phyloP scores from a whole-genome alignment of 2,113 vertebrate genomes.

The Brachypodius melanocephalos region DNA sequence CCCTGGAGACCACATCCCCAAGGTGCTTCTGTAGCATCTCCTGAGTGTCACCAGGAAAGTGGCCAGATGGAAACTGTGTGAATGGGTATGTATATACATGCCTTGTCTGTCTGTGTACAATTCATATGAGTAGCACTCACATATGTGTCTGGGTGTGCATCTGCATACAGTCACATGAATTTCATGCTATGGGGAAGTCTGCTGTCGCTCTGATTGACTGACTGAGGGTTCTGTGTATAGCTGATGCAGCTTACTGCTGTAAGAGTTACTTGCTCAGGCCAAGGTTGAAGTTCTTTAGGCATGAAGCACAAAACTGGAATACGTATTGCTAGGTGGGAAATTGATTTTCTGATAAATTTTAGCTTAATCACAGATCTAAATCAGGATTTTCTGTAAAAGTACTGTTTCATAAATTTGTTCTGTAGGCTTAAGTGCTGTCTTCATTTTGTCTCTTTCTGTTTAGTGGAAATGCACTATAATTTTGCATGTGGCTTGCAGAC shows the following conservation, averaged over 20 bases:
- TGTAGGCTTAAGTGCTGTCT: neutral
- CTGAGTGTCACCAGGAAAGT: rapidly evolving
- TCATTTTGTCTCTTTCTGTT: neutral
- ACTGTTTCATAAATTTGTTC: neutral
- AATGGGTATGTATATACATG: rapidly evolving
- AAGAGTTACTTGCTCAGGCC: neutral
- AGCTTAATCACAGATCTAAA: neutral
- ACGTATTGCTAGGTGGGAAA: neutral
- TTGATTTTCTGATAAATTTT: neutral
- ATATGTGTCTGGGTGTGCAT: no score
- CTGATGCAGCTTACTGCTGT: neutral
- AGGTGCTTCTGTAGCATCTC: rapidly evolving
- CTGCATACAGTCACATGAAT: neutral
- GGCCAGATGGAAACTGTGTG: neutral
- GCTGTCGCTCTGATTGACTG: neutral
- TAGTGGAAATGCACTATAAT: neutral
- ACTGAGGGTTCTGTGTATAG: neutral
- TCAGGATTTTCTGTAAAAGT: neutral
- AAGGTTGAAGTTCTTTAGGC: neutral
- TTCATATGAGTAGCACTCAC: neutral
- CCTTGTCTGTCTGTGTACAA: neutral
- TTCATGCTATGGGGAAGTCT: neutral
- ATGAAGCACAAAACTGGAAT: neutral
- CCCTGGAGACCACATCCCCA: no score
- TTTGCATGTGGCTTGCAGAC: neutral